Evolutionary conservation across 2,797 vertebrate species (phyloP).

Genomic region (Cirrhinus molitorella): DNA sequence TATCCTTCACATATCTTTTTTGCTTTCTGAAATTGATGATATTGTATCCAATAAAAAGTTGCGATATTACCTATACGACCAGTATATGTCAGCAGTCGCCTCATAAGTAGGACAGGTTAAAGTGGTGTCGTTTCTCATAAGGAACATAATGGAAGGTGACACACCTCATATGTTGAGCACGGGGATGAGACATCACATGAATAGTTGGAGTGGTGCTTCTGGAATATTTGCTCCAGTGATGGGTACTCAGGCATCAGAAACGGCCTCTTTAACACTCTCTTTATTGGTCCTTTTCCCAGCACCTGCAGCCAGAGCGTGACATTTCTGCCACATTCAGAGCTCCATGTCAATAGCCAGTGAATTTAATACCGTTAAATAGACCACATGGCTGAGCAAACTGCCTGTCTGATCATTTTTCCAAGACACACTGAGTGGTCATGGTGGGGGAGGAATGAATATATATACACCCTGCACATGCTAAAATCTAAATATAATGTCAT

Average conservation of each 20-base stretch:
- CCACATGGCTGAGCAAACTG: slow-evolving; percentile 41
- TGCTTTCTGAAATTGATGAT: slow-evolving; percentile 17
- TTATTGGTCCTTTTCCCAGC: slow-evolving; percentile 48
- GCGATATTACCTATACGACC: slow-evolving; percentile 17
- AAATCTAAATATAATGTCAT: neutral
- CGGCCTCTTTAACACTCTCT: slow-evolving; percentile 45
- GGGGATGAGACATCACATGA: slow-evolving; percentile 41
- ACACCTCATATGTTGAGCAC: slow-evolving; percentile 45
- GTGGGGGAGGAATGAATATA: neutral
- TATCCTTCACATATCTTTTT: slow-evolving; percentile 5
- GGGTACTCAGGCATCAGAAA: slow-evolving; percentile 51
- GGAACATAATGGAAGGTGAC: slow-evolving; percentile 49
- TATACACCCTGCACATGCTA: neutral
- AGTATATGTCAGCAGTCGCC: slow-evolving; percentile 19
- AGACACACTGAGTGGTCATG: slow-evolving; percentile 11
- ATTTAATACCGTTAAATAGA: slow-evolving; percentile 51
- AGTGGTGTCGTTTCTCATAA: slow-evolving; percentile 49
- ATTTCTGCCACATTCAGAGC: slow-evolving; percentile 44
- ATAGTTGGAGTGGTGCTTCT: slow-evolving; percentile 38
- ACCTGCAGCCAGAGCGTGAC: slow-evolving; percentile 52
- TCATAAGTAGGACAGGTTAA: slow-evolving; percentile 43
- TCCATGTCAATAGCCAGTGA: slow-evolving; percentile 49
- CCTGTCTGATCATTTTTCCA: slow-evolving; percentile 40
- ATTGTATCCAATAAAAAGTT: slow-evolving; percentile 24
- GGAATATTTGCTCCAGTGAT: slow-evolving; percentile 51